Base-by-base conservation (phyloP, 2,113 vertebrate genomes). In the Nannospalax galili region DNA sequence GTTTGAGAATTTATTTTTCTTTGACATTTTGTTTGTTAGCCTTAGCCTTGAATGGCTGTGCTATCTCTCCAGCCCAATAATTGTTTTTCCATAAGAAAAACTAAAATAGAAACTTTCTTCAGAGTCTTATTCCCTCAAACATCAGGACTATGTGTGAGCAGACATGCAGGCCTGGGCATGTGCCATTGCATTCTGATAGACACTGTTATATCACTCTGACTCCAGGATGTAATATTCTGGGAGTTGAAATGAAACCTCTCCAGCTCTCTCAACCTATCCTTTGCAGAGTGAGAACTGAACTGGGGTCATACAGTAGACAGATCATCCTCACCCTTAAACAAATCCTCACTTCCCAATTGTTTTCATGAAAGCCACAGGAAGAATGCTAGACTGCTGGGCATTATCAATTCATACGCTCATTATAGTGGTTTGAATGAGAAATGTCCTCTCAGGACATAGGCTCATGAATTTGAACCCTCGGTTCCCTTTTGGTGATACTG, bases 281-380 rank as follows among this genome's bases (percentile, higher is more conserved):
- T 70, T 80, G 60, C 60, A 84, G 40, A 90, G 84, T 8, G 32
- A 70, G 45, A 88, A 45, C 4, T 20, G 28, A 67, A 52, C 2
- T 45, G 70, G n/a, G 2, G 17, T 15, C 60, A 40, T 7, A 2
- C 0, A 1, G 3, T 15, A 2, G 20, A 58, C 70, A 35, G 28
- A 19, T 17, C 37, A 4, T 30, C 4, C 12, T 45, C 69, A 11
- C 28, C 17, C 58, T 77, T 67, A 22, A 16, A 20, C 58, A 73
- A 10, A 45, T n/a, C 19, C 20, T 73, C 22, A 12, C 52, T 40
- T 22, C 4, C 42, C 15, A 11, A 0, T 81, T 77, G 0, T 81
- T 85, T n/a, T 22, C 40, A 17, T 9, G 15, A 52, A 75, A 52
- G 77, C 28, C 65, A 32, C 10, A 52, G 56, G 67, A 52, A 93